Evolutionary conservation across 2,888 invertebrate species (phyloP), one percentile per base, ranked within the genome.

Genomic region (Coleophora flavipennella): DNA sequence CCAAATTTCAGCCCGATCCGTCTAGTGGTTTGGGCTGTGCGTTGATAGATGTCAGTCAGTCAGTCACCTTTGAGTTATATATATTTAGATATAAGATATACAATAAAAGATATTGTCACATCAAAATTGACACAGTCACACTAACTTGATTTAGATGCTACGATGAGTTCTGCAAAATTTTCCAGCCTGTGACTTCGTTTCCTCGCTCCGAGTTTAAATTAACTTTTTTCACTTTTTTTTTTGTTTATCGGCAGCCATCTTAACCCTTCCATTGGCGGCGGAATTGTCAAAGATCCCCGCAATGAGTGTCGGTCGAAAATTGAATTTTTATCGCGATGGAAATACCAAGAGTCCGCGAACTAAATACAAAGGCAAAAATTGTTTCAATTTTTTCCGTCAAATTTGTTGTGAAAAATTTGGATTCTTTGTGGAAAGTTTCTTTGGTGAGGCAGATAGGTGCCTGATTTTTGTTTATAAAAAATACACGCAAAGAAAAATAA

Each of bases 231-330:
- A 58, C 52, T 51, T 53, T 51, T 62, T 61, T 63, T 64, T 69
- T 76, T 76, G 72, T 78, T 77, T 80, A 81, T 81, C 79, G 72
- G 67, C 72, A 62, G 63, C 63, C 68, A 77, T 80, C 76, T 77
- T 71, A 75, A 79, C 57, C 56, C 52, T 53, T 52, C 60, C 60
- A 68, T 67, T 77, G 77, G 78, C 68, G 74, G 73, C 60, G 64
- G 67, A 62, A 75, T 67, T 73, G 78, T 77, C 75, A 76, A 76
- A 67, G 70, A 70, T 69, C 72, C 61, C 54, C 48, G 58, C 64
- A 62, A 68, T 64, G 66, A 68, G 65, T 64, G 69, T 59, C 59
- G 61, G 62, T 57, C 56, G 59, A 70, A 78, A 79, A 84, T 43
- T 32, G 28, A 66, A 67, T 67, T 73, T 66, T 62, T 65, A 83